Evolutionary conservation across 2,888 invertebrate genomes (phyloP), one percentile per base, ranked within the genome.

Genomic region (Bellardia pandia): DNA sequence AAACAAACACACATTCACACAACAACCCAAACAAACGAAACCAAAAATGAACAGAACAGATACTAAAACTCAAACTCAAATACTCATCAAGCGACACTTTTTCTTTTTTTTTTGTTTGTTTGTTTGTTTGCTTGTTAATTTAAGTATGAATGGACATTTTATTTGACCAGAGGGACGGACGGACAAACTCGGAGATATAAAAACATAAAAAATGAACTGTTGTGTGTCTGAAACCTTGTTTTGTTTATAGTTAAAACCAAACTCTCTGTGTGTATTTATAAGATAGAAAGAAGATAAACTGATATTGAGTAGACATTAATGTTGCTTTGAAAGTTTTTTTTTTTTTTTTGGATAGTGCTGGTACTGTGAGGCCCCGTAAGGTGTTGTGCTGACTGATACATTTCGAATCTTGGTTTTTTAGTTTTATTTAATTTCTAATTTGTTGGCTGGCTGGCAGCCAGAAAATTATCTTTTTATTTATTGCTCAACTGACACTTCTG

Each of bases 401-500:
- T 56, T 56, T 89, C 90, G 90, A 90, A 90, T 90, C 88, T 92
- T 91, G 90, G 14, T 60, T 66, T 82, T 64, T 72, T 33, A 37
- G 16, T 58, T 64, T 71, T 79, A n/a, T 75, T 16, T 9, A 80
- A 72, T 83, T 76, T 83, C 75, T 79, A 80, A 85, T 85, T 78
- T 79, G 66, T 77, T 76, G 64, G 8, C 45, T 64, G 78, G 58
- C 77, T 87, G 78, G 88, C 86, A 86, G 79, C 64, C 85, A 85
- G 84, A 87, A 88, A 88, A 89, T 89, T 89, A 90, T 89, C 89
- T 87, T 88, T 78, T 90, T 89, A 89, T 89, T 90, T 90, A 90
- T 90, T 88, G 89, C 89, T 48, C 86, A 90, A 88, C 89, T 88
- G 90, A 90, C 91, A 90, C 90, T 90, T 90, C 89, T 90, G 90